These are phyloP conservation scores for Grus americana DNA, from an alignment of 2,113 vertebrate species.

Conservation along the genomic window DNA sequence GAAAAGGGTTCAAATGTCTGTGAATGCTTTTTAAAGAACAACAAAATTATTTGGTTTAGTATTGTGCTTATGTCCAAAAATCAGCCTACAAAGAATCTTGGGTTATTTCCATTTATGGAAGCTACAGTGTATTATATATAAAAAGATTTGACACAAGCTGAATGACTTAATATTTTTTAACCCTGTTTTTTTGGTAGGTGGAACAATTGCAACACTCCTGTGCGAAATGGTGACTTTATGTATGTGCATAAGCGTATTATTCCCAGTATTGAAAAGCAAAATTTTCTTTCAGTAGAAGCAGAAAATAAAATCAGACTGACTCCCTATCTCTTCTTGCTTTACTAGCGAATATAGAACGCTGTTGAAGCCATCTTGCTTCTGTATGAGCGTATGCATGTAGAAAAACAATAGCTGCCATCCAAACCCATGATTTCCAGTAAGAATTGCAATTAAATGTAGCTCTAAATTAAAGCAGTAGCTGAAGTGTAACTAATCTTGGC, in stretches of 20 bases:
- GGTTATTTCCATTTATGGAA: background rate
- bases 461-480: slow-evolving; percentile 53
- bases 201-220: slow-evolving; percentile 90
- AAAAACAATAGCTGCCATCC: background rate
- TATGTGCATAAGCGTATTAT: slow-evolving; percentile 76
- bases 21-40: background rate
- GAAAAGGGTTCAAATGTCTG: background rate
- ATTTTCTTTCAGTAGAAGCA: background rate
- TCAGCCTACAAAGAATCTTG: background rate
- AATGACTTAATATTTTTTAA: background rate
- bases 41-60: background rate
- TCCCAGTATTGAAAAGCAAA: background rate
- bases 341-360: background rate
- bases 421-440: background rate
- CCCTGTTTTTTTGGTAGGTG: slow-evolving; percentile 89
- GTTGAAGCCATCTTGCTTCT: background rate
- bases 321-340: background rate
- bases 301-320: background rate
- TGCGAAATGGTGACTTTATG: slow-evolving; percentile 91
- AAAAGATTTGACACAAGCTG: background rate
- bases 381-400: background rate
- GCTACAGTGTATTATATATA: background rate
- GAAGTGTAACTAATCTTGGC: slow-evolving; percentile 51
- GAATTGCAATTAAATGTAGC: slow-evolving; percentile 10
- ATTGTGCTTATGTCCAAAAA: background rate